phyloP scores from a whole-genome alignment of 2,888 invertebrate genomes.

The Elysia crispata region DNA sequence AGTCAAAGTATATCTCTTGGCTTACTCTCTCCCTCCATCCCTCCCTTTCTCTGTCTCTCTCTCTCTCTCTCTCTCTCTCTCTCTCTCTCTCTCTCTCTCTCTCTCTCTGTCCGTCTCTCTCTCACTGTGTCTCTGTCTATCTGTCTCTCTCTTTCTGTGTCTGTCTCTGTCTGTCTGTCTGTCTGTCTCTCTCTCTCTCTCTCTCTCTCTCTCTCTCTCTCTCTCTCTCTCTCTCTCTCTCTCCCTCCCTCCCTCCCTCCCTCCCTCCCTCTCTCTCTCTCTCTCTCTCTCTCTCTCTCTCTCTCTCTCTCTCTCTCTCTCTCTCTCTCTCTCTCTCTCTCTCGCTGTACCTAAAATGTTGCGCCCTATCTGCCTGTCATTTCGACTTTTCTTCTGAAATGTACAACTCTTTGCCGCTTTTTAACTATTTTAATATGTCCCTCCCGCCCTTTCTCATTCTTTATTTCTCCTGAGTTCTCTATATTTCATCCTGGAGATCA shows the following conservation, averaged over 20 bases:
- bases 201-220: constrained; percentile 3
- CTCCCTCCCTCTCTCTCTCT: constrained; percentile 5
- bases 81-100: not conserved
- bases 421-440: no score
- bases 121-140: not conserved
- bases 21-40: not conserved
- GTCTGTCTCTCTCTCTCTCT: not conserved
- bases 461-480: no score
- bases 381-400: no score
- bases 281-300: constrained; percentile 16
- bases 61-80: not conserved
- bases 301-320: not conserved
- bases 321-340: constrained; percentile 3
- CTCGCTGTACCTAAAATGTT: no score
- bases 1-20: no score
- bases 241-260: not conserved
- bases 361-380: no score
- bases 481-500: no score
- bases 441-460: no score
- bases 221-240: constrained; percentile 22
- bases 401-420: no score
- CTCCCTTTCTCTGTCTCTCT: constrained; percentile 1
- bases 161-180: not conserved
- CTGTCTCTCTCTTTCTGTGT: no score
- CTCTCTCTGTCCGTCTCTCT: not conserved